A percentile compares a stretch with the other conserved stretches of the same genome.
Conservation (phyloP, 2,113 vertebrate genomes). For the Sinocyclocheilus grahami region DNA sequence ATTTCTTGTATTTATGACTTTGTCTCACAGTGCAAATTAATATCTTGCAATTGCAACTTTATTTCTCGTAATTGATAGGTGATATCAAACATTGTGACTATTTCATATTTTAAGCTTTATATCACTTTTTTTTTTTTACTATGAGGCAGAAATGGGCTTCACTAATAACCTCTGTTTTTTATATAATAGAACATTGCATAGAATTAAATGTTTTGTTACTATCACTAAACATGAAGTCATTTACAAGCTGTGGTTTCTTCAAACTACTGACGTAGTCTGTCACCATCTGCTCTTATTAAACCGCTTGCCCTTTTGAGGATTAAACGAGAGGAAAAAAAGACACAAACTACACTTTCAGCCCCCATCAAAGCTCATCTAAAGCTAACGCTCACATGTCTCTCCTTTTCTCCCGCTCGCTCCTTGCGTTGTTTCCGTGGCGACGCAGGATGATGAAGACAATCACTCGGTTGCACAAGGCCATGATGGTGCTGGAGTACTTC, state of each 20-base stretch:
- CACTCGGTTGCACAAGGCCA: conserved; percentile 92
- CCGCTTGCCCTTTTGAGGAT: not conserved
- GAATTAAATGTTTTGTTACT: not conserved
- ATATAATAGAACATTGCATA: not conserved
- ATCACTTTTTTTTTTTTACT: not conserved
- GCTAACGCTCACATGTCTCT: not conserved
- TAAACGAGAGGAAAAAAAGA: not conserved
- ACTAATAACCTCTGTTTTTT: not conserved
- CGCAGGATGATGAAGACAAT: conserved; percentile 99
- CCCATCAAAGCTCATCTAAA: not conserved
- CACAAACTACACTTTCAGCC: not conserved
- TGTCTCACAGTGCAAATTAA: not conserved
- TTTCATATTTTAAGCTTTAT: not conserved
- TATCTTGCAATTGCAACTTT: not conserved
- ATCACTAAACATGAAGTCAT: not conserved
- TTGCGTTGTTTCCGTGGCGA: conserved; percentile 43
- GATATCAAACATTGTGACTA: not conserved
- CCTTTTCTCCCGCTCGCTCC: not conserved
- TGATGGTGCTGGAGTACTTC: conserved; percentile 97
- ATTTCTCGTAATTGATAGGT: not conserved
- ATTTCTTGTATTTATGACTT: not conserved
- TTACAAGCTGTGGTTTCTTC: conserved; percentile 3
- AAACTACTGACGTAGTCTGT: not conserved
- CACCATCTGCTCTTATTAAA: not conserved
- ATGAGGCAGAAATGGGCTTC: not conserved